Evolutionary conservation across 2,797 vertebrate species (phyloP), one percentile per base, ranked within the genome.

Genomic region (Sebastes hubbsi): DNA sequence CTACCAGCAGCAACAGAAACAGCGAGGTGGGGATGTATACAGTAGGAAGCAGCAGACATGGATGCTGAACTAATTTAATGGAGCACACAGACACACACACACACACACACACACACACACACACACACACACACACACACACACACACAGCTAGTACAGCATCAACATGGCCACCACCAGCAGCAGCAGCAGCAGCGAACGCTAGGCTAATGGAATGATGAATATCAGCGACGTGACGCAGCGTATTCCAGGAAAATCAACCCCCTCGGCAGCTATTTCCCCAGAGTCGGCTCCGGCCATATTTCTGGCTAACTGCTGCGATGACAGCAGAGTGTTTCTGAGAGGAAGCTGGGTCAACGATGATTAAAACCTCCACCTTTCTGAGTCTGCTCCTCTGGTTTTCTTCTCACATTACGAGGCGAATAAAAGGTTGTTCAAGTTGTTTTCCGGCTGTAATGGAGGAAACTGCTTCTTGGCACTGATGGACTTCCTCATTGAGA

Each of bases 201-300:
- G 86, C 81, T 67, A 70, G 13, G 79, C 75, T 90, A 90, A 92
- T 90, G 86, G 82, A 69, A 87, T 89, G 91, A 89, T 88, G 80
- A 86, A 92, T 89, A 81, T 83, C 72, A 71, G 85, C 72, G 0
- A 8, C 62, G 70, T 74, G 85, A 81, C 72, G 55, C 81, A 54
- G 82, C 30, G 79, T 82, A 32, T 92, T 91, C 89, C 91, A 85
- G 89, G 88, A 91, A 91, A 87, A 25, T 65, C 75, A 56, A 32
- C 77, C 87, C 87, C 82, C 83, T 58, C 75, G 30, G 80, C 85
- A 59, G 81, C 76, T 66, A 54, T 71, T 84, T 83, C 82, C 87
- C 77, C 75, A 46, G 71, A 58, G 69, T 22, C 32, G 66, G 77
- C 72, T 63, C 58, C 14, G 24, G 82, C 75, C 84, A 82, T 90